These are phyloP conservation scores for Ornithoptera priamus DNA, from an alignment of 2,888 invertebrate species.

Conservation along the genomic window DNA sequence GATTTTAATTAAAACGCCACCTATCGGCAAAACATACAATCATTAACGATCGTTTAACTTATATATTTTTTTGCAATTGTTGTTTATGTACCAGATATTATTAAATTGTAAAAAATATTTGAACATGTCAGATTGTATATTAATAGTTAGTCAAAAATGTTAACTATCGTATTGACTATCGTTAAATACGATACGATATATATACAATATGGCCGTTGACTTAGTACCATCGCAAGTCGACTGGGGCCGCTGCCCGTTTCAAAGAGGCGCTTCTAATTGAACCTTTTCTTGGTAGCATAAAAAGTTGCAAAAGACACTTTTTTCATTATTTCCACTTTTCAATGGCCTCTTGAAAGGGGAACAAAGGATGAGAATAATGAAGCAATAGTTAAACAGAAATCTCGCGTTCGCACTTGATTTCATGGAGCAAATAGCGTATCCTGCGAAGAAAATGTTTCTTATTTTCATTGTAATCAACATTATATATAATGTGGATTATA, in stretches of 20 bases:
- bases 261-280: slow-evolving; percentile 49
- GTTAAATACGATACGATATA: too few species aligned
- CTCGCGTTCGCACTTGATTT: slow-evolving; percentile 25
- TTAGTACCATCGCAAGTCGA: neutral
- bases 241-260: slow-evolving; percentile 35
- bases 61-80: too few species aligned
- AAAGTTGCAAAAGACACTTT: slow-evolving; percentile 34
- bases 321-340: slow-evolving; percentile 29
- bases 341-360: slow-evolving; percentile 26
- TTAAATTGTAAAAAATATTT: too few species aligned
- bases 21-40: too few species aligned
- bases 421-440: slow-evolving; percentile 9
- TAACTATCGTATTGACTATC: too few species aligned
- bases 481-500: too few species aligned
- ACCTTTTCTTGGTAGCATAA: slow-evolving; percentile 41
- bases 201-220: slow-evolving; percentile 4
- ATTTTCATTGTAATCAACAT: neutral
- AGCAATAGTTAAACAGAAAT: slow-evolving; percentile 26
- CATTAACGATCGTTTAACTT: too few species aligned
- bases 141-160: too few species aligned
- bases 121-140: too few species aligned
- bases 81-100: too few species aligned
- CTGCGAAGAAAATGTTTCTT: neutral
- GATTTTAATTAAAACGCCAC: too few species aligned
- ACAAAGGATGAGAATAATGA: slow-evolving; percentile 28